Conservation (phyloP, 1,140 invertebrate genomes). For the Copidosoma floridanum region DNA sequence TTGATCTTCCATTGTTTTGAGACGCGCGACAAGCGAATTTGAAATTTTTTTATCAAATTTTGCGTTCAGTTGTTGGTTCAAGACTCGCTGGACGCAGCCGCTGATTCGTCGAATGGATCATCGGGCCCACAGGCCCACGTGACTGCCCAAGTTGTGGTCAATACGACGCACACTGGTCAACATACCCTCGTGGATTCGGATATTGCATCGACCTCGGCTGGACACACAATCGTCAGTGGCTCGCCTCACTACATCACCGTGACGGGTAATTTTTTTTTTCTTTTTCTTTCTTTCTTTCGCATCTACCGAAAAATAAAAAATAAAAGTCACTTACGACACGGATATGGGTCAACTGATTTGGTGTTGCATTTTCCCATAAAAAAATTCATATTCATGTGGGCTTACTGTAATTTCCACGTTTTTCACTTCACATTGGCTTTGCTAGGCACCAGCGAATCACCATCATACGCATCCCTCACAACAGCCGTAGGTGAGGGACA, state of each 20-base stretch:
- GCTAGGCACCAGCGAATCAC: conserved; percentile 54
- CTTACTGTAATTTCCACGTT: conserved; percentile 46
- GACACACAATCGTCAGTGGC: conserved; percentile 52
- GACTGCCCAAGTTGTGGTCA: conserved; percentile 57
- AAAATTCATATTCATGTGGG: neutral
- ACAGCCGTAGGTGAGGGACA: conserved; percentile 55
- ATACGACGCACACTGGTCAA: conserved; percentile 52
- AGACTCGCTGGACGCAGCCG: conserved; percentile 50
- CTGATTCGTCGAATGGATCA: conserved; percentile 55
- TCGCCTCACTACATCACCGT: conserved; percentile 60
- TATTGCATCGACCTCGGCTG: conserved; percentile 49
- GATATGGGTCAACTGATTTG: too few relatives aligned
- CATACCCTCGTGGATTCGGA: conserved; percentile 52
- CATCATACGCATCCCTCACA: conserved; percentile 55
- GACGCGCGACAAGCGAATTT: conserved; percentile 10
- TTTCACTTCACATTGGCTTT: conserved; percentile 46
- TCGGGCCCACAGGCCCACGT: conserved; percentile 54
- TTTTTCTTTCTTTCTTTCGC: too few relatives aligned
- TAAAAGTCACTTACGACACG: too few relatives aligned
- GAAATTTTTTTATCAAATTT: neutral
- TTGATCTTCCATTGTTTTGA: too few relatives aligned
- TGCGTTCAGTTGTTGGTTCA: conserved; percentile 53
- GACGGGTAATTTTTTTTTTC: conserved; percentile 51
- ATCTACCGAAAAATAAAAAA: too few relatives aligned
- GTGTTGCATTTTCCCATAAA: too few relatives aligned